A percentile compares a stretch with the other conserved stretches of the same genome.
Evolutionary conservation across 2,888 invertebrate species (phyloP).

Genomic region (Agonopterix alstromeriana): DNA sequence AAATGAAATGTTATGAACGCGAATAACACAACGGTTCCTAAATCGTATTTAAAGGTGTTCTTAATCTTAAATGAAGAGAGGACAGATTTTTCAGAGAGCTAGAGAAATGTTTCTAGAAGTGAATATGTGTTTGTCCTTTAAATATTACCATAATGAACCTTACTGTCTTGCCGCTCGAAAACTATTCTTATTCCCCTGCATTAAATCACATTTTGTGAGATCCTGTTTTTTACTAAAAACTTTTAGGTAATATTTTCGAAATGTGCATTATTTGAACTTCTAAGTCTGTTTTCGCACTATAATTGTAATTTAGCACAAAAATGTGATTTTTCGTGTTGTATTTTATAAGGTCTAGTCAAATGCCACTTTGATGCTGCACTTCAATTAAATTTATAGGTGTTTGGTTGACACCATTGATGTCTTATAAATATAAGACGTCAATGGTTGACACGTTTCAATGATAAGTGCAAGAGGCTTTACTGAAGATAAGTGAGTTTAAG

Average conservation of each 20-base stretch:
- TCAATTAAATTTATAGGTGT: background rate
- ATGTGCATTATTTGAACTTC: conserved; percentile 5
- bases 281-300: conserved; percentile 12
- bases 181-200: too few relatives aligned
- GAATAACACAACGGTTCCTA: background rate
- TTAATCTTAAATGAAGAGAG: too few relatives aligned
- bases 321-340: conserved; percentile 8
- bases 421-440: too few relatives aligned
- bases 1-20: background rate
- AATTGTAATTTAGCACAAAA: conserved; percentile 11
- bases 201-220: too few relatives aligned
- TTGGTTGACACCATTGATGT: too few relatives aligned
- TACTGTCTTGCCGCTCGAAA: too few relatives aligned
- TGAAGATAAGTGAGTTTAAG: background rate
- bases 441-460: background rate
- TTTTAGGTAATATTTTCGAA: background rate
- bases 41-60: background rate
- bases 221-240: background rate
- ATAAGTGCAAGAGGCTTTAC: background rate
- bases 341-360: background rate
- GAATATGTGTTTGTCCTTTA: too few relatives aligned
- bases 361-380: background rate
- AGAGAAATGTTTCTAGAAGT: too few relatives aligned
- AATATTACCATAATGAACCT: too few relatives aligned
- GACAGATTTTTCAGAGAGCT: too few relatives aligned